Conservation (phyloP, 2,888 invertebrate species). For the Troides aeacus region DNA sequence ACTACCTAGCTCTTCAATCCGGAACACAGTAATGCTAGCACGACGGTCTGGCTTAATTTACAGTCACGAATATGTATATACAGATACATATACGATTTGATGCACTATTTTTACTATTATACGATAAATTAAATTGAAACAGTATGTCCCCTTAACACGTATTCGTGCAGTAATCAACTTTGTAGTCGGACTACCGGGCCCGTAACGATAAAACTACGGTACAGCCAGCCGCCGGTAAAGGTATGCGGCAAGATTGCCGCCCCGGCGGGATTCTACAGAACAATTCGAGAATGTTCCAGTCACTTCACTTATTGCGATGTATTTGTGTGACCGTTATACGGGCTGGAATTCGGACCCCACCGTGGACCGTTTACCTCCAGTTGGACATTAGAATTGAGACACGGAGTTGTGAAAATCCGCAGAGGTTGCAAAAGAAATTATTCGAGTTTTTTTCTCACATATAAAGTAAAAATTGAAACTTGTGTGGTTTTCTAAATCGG, state of each 20-base stretch:
- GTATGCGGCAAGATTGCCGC: conserved; percentile 72
- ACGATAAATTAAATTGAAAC: neutral
- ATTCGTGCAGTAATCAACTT: conserved; percentile 39
- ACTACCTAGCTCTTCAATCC: too few relatives aligned
- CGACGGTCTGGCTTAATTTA: too few relatives aligned
- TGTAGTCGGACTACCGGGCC: conserved; percentile 14
- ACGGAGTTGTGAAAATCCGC: conserved; percentile 23
- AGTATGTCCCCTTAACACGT: conserved; percentile 27
- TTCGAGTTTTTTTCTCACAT: conserved; percentile 2
- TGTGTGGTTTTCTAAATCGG: too few relatives aligned
- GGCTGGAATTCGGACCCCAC: conserved; percentile 66
- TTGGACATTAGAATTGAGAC: conserved; percentile 56
- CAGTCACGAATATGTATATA: too few relatives aligned
- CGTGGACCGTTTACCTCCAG: conserved; percentile 42
- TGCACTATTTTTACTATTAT: neutral
- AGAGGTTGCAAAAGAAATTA: neutral
- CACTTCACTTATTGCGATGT: conserved; percentile 76
- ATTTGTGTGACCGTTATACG: conserved; percentile 58
- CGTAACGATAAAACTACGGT: conserved; percentile 36
- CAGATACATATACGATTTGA: too few relatives aligned
- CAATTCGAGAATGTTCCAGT: conserved; percentile 68
- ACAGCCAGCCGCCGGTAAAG: conserved; percentile 39
- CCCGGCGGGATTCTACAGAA: conserved; percentile 61
- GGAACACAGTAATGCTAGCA: too few relatives aligned
- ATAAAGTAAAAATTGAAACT: neutral